phyloP scores from a whole-genome alignment of 1,140 invertebrate genomes.

The Trypoxylus dichotomus region DNA sequence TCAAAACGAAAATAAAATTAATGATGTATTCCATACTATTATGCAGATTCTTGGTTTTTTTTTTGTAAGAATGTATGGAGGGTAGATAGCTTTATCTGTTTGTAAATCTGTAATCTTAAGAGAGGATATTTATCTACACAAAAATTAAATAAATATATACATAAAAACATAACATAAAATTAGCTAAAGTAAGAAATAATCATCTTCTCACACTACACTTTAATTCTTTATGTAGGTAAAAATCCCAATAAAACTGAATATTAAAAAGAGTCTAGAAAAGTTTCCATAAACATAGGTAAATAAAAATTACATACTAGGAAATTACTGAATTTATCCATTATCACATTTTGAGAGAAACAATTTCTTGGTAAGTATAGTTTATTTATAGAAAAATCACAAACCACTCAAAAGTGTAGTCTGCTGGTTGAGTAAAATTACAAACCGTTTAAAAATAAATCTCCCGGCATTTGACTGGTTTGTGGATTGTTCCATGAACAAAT shows the following conservation, averaged over 20 bases:
- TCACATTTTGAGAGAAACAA: constrained; percentile 20
- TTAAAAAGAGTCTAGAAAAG: constrained; percentile 1
- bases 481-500: too few species aligned
- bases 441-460: too few species aligned
- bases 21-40: not conserved
- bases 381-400: too few species aligned
- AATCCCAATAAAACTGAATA: constrained; percentile 6
- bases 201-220: not conserved
- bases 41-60: not conserved
- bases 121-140: constrained; percentile 30
- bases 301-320: constrained; percentile 2
- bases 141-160: constrained; percentile 29
- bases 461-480: too few species aligned
- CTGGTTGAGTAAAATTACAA: too few species aligned
- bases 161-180: constrained; percentile 19
- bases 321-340: constrained; percentile 9
- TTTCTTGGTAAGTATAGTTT: constrained; percentile 8
- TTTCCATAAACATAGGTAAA: not conserved
- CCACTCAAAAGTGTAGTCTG: too few species aligned
- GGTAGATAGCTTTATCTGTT: not conserved
- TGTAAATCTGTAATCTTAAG: not conserved
- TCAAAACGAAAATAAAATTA: constrained; percentile 8
- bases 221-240: constrained; percentile 21
- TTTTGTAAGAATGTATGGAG: not conserved
- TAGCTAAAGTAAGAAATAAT: constrained; percentile 9